Base-by-base conservation (phyloP, 2,113 vertebrate genomes). In the Neoarius graeffei region DNA sequence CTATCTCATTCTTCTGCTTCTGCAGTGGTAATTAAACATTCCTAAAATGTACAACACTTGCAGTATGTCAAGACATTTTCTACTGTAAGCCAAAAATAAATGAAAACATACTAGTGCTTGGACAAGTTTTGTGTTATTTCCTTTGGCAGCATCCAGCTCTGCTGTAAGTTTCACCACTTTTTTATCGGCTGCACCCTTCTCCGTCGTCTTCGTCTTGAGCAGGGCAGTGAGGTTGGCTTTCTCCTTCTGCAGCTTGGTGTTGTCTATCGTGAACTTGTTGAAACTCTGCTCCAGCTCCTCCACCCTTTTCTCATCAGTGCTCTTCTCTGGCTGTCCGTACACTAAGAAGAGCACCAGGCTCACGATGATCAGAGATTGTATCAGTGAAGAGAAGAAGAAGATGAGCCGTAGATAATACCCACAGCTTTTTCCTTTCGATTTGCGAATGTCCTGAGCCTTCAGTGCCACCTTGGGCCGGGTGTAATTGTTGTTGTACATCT, bases 271-370 rank as follows among this genome's bases (percentile, higher is more conserved):
- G 4, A 96, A 92, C 5, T 25, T 90, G 66, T 95, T 94, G 0
- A 94, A 92, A 48, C 89, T 94, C 66, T 79, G 82, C 92, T 97
- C 93, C 80, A 96, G 91, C 56, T 94, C 95, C 94, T 95, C 86
- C 25, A 96, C 94, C 89, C 95, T 94, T 89, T 90, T 93, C 9
- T 93, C 93, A 88, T 96, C 97, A 0, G 96, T 96, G n/a, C 93
- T 92, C 10, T 92, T 95, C 84, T 96, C 95, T 0, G 95, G 95
- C 20, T 97, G 97, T 7, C 98, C 98, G 0, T 99, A 99, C 85
- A 98, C 93, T 95, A 99, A 96, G 94, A 99, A 99, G 0, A 99
- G 96, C 91, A 99, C 97, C 66, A 99, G 93, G 73, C 98, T 97
- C 91, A 97, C 92, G 89, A 99, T 99, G 92, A 99, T 97, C 79